Evolutionary conservation across 2,888 invertebrate species (phyloP), one percentile per base, ranked within the genome.

Genomic region (Rhamnusium bicolor): DNA sequence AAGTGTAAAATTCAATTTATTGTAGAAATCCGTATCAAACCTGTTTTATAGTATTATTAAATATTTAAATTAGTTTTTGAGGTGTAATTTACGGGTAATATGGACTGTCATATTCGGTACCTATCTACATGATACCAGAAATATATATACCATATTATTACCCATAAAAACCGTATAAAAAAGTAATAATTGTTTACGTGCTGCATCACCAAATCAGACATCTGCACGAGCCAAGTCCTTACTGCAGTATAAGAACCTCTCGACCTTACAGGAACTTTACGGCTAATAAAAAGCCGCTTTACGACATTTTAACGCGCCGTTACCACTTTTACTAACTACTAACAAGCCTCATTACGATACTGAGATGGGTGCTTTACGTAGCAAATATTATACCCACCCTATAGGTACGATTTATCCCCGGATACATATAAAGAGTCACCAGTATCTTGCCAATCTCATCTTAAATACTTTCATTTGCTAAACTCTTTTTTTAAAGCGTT

Each of bases 261-360:
- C 83, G 79, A 77, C 75, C 78, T 79, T 77, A 83, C 82, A 82
- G 86, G 84, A 87, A 82, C 84, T 87, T 87, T 86, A 87, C 86
- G 86, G 85, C 85, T 86, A 86, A 87, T 87, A 87, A 87, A 87
- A 87, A 86, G 86, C 86, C 85, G 86, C 85, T 87, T 87, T 87
- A 87, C 86, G 86, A 86, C 87, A 85, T 87, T 87, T 87, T 87
- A 87, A 87, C 86, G 86, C 83, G 84, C 85, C 86, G 85, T 87
- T 86, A 86, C 86, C 86, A 87, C 87, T 87, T 86, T 86, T 86
- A 86, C 86, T 86, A 87, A 87, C 86, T 87, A 86, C 86, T 85
- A 87, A 86, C 86, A 86, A 86, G 86, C 83, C 85, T 87, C 87
- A 86, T 87, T 87, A 86, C 86, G 86, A 87, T 86, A 85, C 83